Base-by-base conservation (phyloP, 2,797 vertebrate species). In the Bufotes viridis region DNA sequence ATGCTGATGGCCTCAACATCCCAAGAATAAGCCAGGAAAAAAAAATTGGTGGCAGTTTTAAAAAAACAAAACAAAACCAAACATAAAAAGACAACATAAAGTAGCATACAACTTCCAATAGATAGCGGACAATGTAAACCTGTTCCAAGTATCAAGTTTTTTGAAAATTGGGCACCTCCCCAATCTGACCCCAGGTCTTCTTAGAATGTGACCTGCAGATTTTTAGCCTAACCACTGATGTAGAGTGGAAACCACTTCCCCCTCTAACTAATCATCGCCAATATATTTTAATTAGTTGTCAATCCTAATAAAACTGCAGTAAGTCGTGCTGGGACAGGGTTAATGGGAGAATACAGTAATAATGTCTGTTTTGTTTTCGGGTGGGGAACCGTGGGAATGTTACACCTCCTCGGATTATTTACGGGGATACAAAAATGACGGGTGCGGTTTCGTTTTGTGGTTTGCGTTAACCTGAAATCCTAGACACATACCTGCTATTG, bases 301-400 rank as follows among this genome's bases (percentile, higher is more conserved):
- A 81, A 24, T 42, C 14, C 80, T 51, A 65, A 81, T 61, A 81
- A 81, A 61, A 85, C 65, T 8, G 34, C 70, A 72, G 13, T 49
- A 63, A 61, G n/a, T 74, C 55, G 17, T 72, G 84, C 22, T 61
- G 24, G 75, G 80, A 86, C 80, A 87, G 79, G 88, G 84, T 89
- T 89, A 86, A 89, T 89, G 61, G 72, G 55, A 83, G 80, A 82
- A 61, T 86, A 58, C 76, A 20, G 53, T 85, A 63, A 67, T 83
- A 18, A 58, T 42, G 63, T 89, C 34, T 87, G 85, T 89, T 89
- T 79, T 87, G 74, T 80, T 87, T 87, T 65, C 79, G 85, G 88
- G 88, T 89, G 88, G 88, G 81, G 88, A 89, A 78, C 74, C 88
- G 88, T 89, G 88, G 88, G 88, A 89, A 89, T 89, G 88, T 89